Evolutionary conservation across 2,113 vertebrate species (phyloP), one percentile per base, ranked within the genome.

Genomic region (Calonectris borealis): DNA sequence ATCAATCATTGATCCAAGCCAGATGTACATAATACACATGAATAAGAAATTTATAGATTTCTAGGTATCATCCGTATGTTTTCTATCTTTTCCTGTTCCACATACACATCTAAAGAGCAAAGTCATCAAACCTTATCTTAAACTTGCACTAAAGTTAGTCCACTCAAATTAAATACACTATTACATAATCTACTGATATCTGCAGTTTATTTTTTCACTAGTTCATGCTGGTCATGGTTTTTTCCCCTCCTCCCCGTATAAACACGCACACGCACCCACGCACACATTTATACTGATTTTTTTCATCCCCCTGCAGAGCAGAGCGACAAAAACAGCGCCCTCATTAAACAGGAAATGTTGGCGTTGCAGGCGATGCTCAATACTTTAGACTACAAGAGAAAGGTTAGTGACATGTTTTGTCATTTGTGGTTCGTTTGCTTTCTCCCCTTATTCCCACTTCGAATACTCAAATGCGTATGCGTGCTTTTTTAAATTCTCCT

Each of bases 291-390:
- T 34, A 69, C 58, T 24, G 25, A 25, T 51, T 83, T 76, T 86
- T 79, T 79, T 54, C 14, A 10, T 40, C 72, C 69, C 68, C 44
- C 54, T 86, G 65, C 94, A 99, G 99, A 99, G 91, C 98, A 98
- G 42, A 96, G 96, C 12, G 99, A 99, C 84, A 98, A 99, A 97
- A 99, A 99, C 96, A 99, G 97, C 8, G 70, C 97, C 20, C 90
- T 97, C 40, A 98, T 99, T 98, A 99, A 99, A 96, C 99, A 99
- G 96, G 99, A 99, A 98, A 98, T 99, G 92, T 97, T 98, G 70
- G 97, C 98, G 12, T 98, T 99, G 71, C 99, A 99, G 97, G 99
- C 99, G 36, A 99, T 99, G 98, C 99, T 99, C n/a, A 99, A 99
- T 85, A 98, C 98, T 38, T 98, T 99, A 29, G 99, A 99, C 98